Conservation (phyloP, 2,797 vertebrate genomes). For the Psittacula derbiana region DNA sequence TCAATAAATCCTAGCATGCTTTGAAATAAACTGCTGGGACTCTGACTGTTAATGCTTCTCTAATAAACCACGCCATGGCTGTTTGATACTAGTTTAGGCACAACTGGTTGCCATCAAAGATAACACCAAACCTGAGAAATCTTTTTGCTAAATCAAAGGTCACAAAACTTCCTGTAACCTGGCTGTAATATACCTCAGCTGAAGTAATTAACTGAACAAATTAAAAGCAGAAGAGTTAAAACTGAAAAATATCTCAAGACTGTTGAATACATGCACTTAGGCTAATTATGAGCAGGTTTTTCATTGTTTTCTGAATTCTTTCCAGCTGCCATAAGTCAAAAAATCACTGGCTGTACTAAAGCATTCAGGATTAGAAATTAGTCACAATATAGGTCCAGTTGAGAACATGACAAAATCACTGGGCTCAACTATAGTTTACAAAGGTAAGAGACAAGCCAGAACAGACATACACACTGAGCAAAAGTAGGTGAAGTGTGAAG, state of each 20-base stretch:
- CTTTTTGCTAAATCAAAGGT: background rate
- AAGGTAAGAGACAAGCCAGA: background rate
- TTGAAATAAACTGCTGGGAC: background rate
- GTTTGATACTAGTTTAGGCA: background rate
- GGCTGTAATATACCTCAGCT: background rate
- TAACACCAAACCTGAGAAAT: background rate
- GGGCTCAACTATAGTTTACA: background rate
- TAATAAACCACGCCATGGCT: background rate
- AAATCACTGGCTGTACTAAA: background rate
- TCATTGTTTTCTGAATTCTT: background rate
- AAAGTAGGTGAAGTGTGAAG: background rate
- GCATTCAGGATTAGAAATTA: background rate
- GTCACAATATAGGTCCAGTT: background rate
- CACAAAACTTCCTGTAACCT: background rate
- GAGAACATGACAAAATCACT: background rate
- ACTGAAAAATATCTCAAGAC: background rate
- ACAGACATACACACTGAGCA: background rate
- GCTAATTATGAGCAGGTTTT: background rate
- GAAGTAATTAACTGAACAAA: background rate
- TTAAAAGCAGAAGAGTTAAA: background rate
- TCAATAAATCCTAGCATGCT: constrained; percentile 2
- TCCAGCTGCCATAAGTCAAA: background rate
- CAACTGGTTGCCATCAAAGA: background rate
- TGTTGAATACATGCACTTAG: background rate
- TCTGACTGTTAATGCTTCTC: background rate